Evolutionary conservation across 2,113 vertebrate genomes (phyloP), one percentile per base, ranked within the genome.

Genomic region (Chelonoidis abingdonii): DNA sequence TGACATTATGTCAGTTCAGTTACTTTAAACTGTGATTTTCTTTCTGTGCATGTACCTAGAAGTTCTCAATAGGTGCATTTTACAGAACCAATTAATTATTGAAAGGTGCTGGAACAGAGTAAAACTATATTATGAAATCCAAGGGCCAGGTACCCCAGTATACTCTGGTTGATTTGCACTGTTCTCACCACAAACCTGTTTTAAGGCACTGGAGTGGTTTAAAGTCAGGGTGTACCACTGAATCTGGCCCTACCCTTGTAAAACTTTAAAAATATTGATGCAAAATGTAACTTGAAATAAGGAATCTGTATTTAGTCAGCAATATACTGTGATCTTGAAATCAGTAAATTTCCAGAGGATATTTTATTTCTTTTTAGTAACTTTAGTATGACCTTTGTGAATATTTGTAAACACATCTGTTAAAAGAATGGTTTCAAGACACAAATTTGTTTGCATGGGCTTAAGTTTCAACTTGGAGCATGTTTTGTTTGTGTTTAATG

Each of bases 161-260:
- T 12, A 65, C 14, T 53, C 31, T 12, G 38, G 53, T n/a, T 56
- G 13, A 27, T 95, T n/a, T 59, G 25, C 44, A 5, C 52, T 65
- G 3, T 21, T 81, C 22, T 69, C 3, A 89, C 27, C 13, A 35
- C 4, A 16, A 0, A 1, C 50, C 22, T 49, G 14, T 29, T 10
- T 35, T 25, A 16, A 0, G 0, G 41, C 24, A 49, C 31, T 24
- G 1, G 41, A 53, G 8, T 19, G 31, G 10, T 35, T 79, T 57
- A 83, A 78, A 72, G 29, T 31, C 57, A 14, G 35, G 54, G 21
- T 12, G 10, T 56, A 31, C 10, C 62, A 65, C 7, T 22, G 14
- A 38, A 50, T 10, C 38, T 85, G 62, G 4, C 62, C 35, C 14
- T 9, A 17, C 62, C 12, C 62, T 21, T 69, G 41, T 29, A 79